Evolutionary conservation across 2,797 vertebrate genomes (phyloP).

Genomic region (Synaphobranchus kaupii): DNA sequence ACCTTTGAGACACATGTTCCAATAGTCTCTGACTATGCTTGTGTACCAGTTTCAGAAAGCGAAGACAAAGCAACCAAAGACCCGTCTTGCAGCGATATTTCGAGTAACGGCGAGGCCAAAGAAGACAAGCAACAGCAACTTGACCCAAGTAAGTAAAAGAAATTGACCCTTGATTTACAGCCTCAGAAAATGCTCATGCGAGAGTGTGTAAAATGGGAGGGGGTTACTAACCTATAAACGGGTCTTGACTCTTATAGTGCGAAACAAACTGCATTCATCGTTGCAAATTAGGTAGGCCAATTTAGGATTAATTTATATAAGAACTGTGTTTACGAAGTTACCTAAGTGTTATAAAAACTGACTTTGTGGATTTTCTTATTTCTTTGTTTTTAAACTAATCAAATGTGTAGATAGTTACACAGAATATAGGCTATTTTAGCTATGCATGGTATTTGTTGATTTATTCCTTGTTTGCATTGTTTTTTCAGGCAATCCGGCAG

Average conservation of each 20-base stretch:
- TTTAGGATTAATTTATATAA: neutral
- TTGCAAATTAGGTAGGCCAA: slow-evolving; percentile 64
- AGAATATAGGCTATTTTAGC: neutral
- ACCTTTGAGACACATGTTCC: slow-evolving; percentile 77
- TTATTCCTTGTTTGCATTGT: neutral
- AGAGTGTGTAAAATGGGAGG: slow-evolving; percentile 94
- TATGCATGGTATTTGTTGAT: slow-evolving; percentile 21
- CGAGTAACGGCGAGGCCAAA: slow-evolving; percentile 86
- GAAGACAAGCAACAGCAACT: slow-evolving; percentile 95
- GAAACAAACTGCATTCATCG: slow-evolving; percentile 77
- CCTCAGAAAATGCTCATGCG: slow-evolving; percentile 86
- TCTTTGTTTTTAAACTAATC: neutral
- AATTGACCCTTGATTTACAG: slow-evolving; percentile 95
- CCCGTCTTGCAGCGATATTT: slow-evolving; percentile 79
- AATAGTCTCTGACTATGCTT: slow-evolving; percentile 75
- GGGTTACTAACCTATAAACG: slow-evolving; percentile 99
- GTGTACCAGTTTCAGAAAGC: slow-evolving; percentile 75
- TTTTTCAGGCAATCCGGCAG: slow-evolving; percentile 89
- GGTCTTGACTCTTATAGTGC: slow-evolving; percentile 87
- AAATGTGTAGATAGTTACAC: neutral
- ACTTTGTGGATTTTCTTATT: slow-evolving; percentile 17
- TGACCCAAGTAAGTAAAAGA: slow-evolving; percentile 97
- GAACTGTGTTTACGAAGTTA: neutral
- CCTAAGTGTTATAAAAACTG: neutral
- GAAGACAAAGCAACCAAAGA: slow-evolving; percentile 76